Conservation (phyloP, 2,797 vertebrate species). For the Hypotaenidia philippensis region DNA sequence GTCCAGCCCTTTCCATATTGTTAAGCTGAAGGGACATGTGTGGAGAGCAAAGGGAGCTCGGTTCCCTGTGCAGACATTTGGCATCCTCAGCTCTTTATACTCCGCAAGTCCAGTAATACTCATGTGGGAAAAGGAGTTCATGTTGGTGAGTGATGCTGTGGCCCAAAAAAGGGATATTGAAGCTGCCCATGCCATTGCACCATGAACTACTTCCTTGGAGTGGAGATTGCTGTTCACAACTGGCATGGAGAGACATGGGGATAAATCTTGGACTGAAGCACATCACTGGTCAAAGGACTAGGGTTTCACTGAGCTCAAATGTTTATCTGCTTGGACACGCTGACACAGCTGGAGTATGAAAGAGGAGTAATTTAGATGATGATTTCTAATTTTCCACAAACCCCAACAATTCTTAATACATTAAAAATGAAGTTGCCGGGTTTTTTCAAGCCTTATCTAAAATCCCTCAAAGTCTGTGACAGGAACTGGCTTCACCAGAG, state of each 20-base stretch:
- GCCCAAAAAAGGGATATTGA: background rate
- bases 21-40: background rate
- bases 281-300: background rate
- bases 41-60: background rate
- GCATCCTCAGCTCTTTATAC: rapidly evolving
- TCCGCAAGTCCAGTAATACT: rapidly evolving
- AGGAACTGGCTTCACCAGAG: background rate
- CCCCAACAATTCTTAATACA: background rate
- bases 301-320: background rate
- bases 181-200: background rate
- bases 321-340: background rate
- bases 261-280: background rate
- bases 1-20: background rate
- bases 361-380: background rate
- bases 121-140: background rate
- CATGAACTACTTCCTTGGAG: background rate
- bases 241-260: background rate
- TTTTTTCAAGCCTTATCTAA: background rate
- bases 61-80: rapidly evolving
- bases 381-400: background rate
- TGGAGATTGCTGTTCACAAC: background rate
- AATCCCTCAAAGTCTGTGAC: background rate
- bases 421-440: background rate
- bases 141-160: background rate
- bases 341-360: background rate